Evolutionary conservation across 2,797 vertebrate genomes (phyloP).

Genomic region (Intellagama lesueurii): DNA sequence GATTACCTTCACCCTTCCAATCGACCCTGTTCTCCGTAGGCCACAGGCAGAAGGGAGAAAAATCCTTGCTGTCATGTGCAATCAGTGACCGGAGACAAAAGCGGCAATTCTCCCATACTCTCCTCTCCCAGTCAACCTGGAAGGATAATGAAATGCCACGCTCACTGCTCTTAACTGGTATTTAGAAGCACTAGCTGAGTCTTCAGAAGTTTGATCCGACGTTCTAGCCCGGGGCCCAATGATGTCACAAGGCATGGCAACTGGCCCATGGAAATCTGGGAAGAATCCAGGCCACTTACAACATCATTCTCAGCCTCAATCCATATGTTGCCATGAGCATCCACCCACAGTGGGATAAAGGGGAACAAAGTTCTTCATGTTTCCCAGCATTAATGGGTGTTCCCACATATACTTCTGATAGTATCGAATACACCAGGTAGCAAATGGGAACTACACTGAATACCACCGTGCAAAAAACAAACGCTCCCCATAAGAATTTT

Average conservation of each 20-base stretch:
- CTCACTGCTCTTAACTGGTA: neutral
- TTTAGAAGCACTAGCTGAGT: neutral
- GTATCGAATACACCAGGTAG: neutral
- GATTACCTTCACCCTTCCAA: neutral
- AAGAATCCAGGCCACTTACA: neutral
- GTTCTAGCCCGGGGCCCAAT: neutral
- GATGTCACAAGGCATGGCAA: neutral
- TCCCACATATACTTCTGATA: neutral
- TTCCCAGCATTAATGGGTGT: neutral
- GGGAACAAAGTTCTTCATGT: neutral
- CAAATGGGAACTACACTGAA: neutral
- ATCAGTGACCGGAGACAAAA: neutral
- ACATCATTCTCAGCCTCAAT: neutral
- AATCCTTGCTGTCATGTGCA: neutral
- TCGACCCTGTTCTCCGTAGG: neutral
- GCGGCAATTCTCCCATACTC: too few species aligned
- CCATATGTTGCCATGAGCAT: neutral
- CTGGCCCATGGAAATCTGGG: neutral
- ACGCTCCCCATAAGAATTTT: neutral
- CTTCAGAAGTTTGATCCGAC: neutral
- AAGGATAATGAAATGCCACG: neutral
- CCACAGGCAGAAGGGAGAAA: neutral
- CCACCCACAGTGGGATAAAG: neutral
- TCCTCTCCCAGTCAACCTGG: neutral
- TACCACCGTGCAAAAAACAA: neutral